These are phyloP conservation scores for Latrodectus hesperus DNA, from an alignment of 2,888 invertebrate genomes.

Conservation along the genomic window DNA sequence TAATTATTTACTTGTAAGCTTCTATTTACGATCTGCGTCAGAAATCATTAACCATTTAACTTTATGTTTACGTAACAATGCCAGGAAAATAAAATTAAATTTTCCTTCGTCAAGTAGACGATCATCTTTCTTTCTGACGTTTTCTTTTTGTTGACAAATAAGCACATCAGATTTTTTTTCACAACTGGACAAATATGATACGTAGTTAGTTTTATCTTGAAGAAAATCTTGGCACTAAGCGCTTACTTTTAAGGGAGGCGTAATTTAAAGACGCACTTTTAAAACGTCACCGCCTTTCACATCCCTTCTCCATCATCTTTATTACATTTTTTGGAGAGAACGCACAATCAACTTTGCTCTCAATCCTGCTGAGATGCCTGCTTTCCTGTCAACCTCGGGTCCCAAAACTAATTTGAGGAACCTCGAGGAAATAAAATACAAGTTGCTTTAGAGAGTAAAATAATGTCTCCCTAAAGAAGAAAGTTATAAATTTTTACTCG, in stretches of 20 bases:
- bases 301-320: constrained; percentile 40
- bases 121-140: too few species aligned
- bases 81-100: too few species aligned
- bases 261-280: constrained; percentile 32
- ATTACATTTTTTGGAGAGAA: constrained; percentile 34
- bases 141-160: too few species aligned
- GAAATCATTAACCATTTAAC: too few species aligned
- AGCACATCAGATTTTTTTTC: too few species aligned
- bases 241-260: constrained; percentile 21
- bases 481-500: too few species aligned
- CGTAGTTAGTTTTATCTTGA: not conserved
- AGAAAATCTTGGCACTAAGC: constrained; percentile 38
- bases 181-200: too few species aligned
- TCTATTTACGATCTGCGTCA: too few species aligned
- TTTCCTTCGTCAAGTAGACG: too few species aligned
- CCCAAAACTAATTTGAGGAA: constrained; percentile 55
- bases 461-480: too few species aligned
- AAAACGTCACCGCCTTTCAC: constrained; percentile 32
- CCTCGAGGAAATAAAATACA: constrained; percentile 19
- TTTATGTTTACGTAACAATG: too few species aligned
- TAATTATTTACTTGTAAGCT: too few species aligned
- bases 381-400: constrained; percentile 17
- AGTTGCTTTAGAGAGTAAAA: constrained; percentile 13
- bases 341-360: constrained; percentile 25
- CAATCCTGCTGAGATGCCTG: not conserved